Conservation (phyloP, 2,113 vertebrate species). For the Caracal caracal region DNA sequence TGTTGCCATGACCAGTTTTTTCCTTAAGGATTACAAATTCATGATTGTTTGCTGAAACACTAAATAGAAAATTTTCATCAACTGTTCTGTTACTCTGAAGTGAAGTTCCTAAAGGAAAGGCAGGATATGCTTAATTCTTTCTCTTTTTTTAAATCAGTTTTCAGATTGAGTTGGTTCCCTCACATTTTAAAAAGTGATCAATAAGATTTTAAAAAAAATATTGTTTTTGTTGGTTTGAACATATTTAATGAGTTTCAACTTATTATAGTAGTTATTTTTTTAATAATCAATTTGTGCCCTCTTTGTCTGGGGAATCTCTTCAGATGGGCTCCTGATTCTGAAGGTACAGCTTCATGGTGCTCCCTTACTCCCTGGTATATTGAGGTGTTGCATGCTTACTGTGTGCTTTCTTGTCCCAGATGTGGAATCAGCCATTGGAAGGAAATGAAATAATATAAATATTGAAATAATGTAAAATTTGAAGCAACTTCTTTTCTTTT, state of each 20-base stretch:
- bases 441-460: background rate
- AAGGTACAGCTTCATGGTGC: too few species aligned
- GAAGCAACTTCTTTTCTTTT: background rate
- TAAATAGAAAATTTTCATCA: background rate
- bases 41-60: slow-evolving; percentile 21
- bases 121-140: background rate
- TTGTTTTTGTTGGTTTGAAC: background rate
- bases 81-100: background rate
- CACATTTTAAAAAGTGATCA: background rate
- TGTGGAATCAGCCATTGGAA: background rate
- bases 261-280: background rate
- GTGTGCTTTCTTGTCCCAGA: background rate
- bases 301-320: background rate
- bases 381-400: too few species aligned
- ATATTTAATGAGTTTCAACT: background rate
- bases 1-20: background rate
- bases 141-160: background rate
- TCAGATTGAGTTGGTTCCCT: slow-evolving; percentile 1
- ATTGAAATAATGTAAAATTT: background rate
- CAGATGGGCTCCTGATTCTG: too few species aligned
- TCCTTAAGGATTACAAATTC: background rate
- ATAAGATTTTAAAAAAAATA: background rate
- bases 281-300: background rate
- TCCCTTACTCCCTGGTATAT: background rate
- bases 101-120: background rate